A percentile compares a stretch with the other conserved stretches of the same genome.
These are phyloP conservation scores for Limnodromus scolopaceus DNA, from an alignment of 2,797 vertebrate genomes.

Conservation along the genomic window DNA sequence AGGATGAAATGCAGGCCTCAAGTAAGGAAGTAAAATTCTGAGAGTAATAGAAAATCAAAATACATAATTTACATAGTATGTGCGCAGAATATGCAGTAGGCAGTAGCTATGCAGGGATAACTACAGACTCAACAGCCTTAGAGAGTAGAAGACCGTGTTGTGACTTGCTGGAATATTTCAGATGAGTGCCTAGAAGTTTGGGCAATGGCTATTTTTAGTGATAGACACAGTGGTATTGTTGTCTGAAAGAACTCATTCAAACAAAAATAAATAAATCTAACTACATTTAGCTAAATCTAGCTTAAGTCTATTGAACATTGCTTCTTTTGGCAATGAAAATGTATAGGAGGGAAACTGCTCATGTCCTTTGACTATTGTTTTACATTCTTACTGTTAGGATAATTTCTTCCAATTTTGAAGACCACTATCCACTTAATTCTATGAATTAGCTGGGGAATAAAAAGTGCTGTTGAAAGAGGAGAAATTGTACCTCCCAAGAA, in stretches of 20 bases:
- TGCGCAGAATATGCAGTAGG: neutral
- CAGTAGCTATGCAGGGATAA: neutral
- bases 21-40: neutral
- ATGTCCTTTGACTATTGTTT: neutral
- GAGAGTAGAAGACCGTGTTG: neutral
- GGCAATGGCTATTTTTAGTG: neutral
- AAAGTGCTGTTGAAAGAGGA: neutral
- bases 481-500: neutral
- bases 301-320: neutral
- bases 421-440: neutral
- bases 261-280: neutral
- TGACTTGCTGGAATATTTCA: neutral
- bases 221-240: neutral
- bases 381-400: neutral
- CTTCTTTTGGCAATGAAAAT: neutral
- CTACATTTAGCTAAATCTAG: neutral
- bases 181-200: neutral
- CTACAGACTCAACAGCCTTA: neutral
- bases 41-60: neutral
- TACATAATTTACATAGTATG: neutral
- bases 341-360: neutral
- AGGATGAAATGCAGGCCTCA: neutral
- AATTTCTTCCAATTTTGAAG: neutral
- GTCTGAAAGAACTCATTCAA: neutral
- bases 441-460: neutral